A percentile compares a stretch with the other conserved stretches of the same genome.
Conservation (phyloP, 2,888 invertebrate species). For the Ornithoptera priamus region DNA sequence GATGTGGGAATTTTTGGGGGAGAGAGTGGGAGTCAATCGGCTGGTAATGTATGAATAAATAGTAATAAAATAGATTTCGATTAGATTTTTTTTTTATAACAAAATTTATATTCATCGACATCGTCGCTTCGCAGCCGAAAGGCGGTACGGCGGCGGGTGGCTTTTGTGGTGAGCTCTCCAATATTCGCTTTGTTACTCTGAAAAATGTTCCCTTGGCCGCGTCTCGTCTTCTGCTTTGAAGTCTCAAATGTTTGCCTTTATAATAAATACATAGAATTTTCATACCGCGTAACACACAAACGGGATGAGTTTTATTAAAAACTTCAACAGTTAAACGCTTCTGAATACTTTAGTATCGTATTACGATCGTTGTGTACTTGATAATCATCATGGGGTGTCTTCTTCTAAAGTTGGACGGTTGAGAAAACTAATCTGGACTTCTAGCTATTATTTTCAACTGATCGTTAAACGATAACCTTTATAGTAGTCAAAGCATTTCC, state of each 20-base stretch:
- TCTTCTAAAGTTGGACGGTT: neutral
- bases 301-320: too few relatives aligned
- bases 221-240: conserved; percentile 50
- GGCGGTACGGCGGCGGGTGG: conserved; percentile 51
- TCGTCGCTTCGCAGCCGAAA: conserved; percentile 38
- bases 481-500: too few relatives aligned
- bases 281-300: conserved; percentile 3
- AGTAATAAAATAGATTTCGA: too few relatives aligned
- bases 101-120: conserved; percentile 24
- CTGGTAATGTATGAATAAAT: too few relatives aligned
- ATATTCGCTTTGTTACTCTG: conserved; percentile 79
- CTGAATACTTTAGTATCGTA: too few relatives aligned
- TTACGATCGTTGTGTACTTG: too few relatives aligned
- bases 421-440: too few relatives aligned
- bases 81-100: neutral
- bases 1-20: too few relatives aligned
- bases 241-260: conserved; percentile 61
- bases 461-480: too few relatives aligned
- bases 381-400: neutral
- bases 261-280: conserved; percentile 55
- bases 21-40: too few relatives aligned
- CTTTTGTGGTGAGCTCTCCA: conserved; percentile 77
- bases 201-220: conserved; percentile 62
- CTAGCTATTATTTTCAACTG: too few relatives aligned
- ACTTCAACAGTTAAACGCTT: too few relatives aligned